Evolutionary conservation across 2,888 invertebrate genomes (phyloP), one percentile per base, ranked within the genome.

Genomic region (Ennomos quercinarius): DNA sequence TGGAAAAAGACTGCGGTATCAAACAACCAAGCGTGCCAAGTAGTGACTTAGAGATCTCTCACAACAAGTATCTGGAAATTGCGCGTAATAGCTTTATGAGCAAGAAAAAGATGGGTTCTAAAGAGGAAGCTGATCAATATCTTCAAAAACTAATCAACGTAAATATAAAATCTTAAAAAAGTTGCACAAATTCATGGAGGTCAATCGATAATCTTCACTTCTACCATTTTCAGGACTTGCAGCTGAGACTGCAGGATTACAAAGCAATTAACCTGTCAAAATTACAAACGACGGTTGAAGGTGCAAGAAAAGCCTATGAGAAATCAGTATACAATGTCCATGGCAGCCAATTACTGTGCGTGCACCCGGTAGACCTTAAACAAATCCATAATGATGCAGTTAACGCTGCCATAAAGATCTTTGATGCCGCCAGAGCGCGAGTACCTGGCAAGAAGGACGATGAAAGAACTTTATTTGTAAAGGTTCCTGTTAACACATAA

Each of bases 71-170:
- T 11, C 3, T 56, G 10, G 46, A 50, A 9, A 50, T 42, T 2
- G 64, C 64, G 4, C 43, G 56, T 8, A 56, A 40, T n/a, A 49
- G 50, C n/a, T 64, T 64, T 42, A 11, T 8, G 38, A 38, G 9
- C 39, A 35, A 42, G 12, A 47, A 55, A 10, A 43, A 40, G 43
- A 37, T 55, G 42, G 41, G 49, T 1, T 12, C 41, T 10, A 11
- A 50, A 12, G 41, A 41, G 27, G 49, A 41, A 9, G 34, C 49
- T 36, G 35, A 50, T 13, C 34, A 8, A 8, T 41, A 50, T n/a
- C 34, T 50, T 8, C 12, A 41, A 10, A 50, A 50, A 50, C 41
- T 50, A 8, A 41, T 34, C 12, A 5, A 37, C 35, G 46, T 41
- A 46, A 40, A 10, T 49, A 27, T 5, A 27, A 17, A 27, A 27